Base-by-base conservation (phyloP, 2,113 vertebrate genomes). In the Takifugu bimaculatus region DNA sequence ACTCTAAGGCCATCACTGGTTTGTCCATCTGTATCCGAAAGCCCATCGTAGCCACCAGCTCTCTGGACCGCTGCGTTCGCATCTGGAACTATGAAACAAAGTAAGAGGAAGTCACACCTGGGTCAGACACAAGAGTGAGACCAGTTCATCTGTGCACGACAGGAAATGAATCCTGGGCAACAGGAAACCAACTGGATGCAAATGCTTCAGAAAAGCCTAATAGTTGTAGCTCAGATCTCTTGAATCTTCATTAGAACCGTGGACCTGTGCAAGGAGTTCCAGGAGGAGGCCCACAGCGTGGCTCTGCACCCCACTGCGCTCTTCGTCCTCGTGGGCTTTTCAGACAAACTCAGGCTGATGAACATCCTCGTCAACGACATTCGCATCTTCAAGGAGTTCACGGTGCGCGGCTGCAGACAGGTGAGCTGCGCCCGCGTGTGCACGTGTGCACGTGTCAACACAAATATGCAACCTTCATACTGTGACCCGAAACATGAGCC, bases 51-150 rank as follows among this genome's bases (percentile, higher is more conserved):
- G 96, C 94, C 79, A 97, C 95, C 45, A 92, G 95, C 81, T 97
- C 96, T 43, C 67, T 94, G 80, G 97, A 99, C 84, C 90, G 75
- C 78, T 96, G 95, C 6, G 76, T 99, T 26, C 93, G 92, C 76
- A 91, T 99, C 85, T 99, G 97, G 96, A 98, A 97, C 88, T 98
- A 95, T 0, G 92, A 93, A 57, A 92, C 70, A 0, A 97, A 94
- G 97, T 98, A 94, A 88, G 88, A 69, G 14, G 26, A 32, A 47
- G 20, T 53, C 5, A 42, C 13, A 20, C 2, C 35, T 0, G 47
- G 9, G 4, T 50, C 13, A 5, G 6, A 28, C 50, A 42, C 26
- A 27, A 39, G 27, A 48, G 44, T 6, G 13, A 1, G 12, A 20
- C 52, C 12, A 15, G 44, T 45, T 7, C 47, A 4, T 49, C 20